Evolutionary conservation across 2,797 vertebrate genomes (phyloP).

Genomic region (Dermochelys coriacea): DNA sequence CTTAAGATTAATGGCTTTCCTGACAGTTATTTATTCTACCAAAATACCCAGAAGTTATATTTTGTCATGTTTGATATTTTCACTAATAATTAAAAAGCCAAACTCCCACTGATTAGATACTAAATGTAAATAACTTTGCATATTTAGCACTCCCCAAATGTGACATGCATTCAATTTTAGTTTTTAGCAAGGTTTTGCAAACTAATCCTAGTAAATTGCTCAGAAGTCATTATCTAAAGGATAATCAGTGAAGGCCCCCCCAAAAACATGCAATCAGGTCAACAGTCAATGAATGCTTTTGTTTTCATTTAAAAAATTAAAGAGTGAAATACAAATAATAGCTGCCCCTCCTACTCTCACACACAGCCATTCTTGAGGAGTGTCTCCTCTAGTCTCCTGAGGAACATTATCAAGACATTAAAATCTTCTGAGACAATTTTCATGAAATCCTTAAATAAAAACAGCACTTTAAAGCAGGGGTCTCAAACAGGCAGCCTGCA

Average conservation of each 20-base stretch:
- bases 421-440: neutral
- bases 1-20: neutral
- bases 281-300: neutral
- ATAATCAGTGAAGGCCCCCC: neutral
- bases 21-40: neutral
- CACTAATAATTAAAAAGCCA: neutral
- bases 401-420: neutral
- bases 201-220: neutral
- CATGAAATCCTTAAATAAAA: neutral
- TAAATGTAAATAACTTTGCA: neutral
- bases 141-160: neutral
- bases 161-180: neutral
- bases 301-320: neutral
- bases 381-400: neutral
- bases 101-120: slow-evolving; percentile 2
- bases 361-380: neutral
- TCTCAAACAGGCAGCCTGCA: too few species aligned
- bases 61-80: neutral
- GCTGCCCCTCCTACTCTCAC: neutral
- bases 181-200: neutral
- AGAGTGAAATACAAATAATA: neutral
- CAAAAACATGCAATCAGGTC: neutral
- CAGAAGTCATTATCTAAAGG: neutral
- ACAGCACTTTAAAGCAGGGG: neutral
- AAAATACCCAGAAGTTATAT: neutral